These are phyloP conservation scores for Beroe forskalii DNA, from an alignment of 37 sponge, comb jelly and placozoan species.

Conservation along the genomic window DNA sequence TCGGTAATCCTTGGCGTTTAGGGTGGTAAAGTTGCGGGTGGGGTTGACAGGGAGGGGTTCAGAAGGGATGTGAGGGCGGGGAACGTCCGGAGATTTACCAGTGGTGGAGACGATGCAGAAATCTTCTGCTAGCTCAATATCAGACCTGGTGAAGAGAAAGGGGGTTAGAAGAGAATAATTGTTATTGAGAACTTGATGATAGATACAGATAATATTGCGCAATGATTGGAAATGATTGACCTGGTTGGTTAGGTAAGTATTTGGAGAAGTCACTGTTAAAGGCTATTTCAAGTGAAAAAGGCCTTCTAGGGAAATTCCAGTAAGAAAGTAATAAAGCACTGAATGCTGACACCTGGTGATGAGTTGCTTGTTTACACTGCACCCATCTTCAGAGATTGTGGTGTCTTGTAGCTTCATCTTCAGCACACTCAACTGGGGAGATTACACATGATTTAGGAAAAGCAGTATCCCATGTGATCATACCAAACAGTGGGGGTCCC, in stretches of 20 bases:
- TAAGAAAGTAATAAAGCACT: neutral
- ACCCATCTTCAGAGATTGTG: neutral
- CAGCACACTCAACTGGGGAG: constrained; percentile 38
- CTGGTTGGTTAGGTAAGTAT: no score
- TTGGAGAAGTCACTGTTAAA: no score
- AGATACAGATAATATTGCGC: no score
- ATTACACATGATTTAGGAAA: no score
- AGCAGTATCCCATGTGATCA: no score
- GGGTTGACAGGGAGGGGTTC: neutral
- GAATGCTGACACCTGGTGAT: neutral
- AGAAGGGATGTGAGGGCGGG: neutral
- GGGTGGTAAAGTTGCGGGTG: constrained; percentile 11
- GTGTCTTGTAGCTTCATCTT: constrained; percentile 65
- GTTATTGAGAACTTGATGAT: no score
- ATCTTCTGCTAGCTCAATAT: constrained; percentile 55
- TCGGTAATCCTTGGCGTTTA: neutral
- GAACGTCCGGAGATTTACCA: neutral
- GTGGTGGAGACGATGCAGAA: constrained; percentile 40
- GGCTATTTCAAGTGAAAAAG: no score
- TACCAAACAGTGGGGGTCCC: no score
- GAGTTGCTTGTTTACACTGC: neutral
- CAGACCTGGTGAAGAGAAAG: neutral
- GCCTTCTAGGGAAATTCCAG: no score
- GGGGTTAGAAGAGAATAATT: neutral
- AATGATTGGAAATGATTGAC: no score